These are phyloP conservation scores for Luperina testacea DNA, from an alignment of 2,888 invertebrate species.

Conservation along the genomic window DNA sequence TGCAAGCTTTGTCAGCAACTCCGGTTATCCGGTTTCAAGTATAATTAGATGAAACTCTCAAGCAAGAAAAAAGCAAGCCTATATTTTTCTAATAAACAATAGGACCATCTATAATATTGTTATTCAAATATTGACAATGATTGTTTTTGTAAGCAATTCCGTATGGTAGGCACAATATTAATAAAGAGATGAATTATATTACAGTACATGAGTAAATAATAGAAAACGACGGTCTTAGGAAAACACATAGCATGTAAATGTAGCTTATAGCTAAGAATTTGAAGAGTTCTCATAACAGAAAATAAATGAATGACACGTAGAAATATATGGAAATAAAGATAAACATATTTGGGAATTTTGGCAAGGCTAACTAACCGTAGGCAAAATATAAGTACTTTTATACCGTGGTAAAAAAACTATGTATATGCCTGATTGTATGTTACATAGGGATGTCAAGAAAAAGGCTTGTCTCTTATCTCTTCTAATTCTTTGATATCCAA, in stretches of 20 bases:
- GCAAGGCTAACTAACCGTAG: background rate
- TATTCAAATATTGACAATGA: background rate
- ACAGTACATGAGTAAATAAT: background rate
- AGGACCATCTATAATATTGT: background rate
- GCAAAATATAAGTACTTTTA: no score
- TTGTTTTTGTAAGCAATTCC: background rate
- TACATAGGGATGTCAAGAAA: background rate
- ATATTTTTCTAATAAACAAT: conserved; percentile 1
- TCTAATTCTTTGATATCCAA: background rate
- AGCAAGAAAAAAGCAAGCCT: no score
- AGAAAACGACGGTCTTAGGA: background rate
- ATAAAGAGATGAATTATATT: background rate
- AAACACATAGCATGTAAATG: background rate
- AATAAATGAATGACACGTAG: background rate
- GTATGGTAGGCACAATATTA: background rate
- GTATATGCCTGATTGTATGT: background rate
- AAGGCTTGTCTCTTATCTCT: background rate
- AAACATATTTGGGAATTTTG: conserved; percentile 7
- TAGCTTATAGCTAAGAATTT: background rate
- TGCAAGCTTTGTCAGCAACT: background rate
- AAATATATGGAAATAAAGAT: background rate
- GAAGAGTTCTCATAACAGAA: background rate
- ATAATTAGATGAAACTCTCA: background rate
- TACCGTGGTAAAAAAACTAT: background rate
- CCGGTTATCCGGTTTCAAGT: background rate